phyloP scores from a whole-genome alignment of 2,888 invertebrate genomes.

The Ophion costatus region DNA sequence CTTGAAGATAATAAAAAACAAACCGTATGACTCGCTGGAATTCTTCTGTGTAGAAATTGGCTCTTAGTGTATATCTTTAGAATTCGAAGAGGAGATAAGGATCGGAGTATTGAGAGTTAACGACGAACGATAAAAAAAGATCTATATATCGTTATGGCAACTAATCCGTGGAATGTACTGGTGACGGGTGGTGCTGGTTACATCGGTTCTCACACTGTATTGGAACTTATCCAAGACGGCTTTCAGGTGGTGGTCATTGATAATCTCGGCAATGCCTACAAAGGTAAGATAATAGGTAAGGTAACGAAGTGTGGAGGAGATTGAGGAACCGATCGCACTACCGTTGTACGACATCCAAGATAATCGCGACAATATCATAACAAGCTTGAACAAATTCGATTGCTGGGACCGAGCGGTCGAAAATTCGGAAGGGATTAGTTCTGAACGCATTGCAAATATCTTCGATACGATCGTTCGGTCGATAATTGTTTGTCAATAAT shows the following conservation, averaged over 20 bases:
- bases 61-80: slow-evolving; percentile 43
- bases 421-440: background rate
- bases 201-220: slow-evolving; percentile 96
- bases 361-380: background rate
- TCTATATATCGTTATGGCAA: slow-evolving; percentile 70
- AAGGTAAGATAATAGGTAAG: slow-evolving; percentile 86
- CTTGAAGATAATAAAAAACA: background rate
- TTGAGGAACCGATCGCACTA: background rate
- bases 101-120: slow-evolving; percentile 22
- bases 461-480: background rate
- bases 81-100: slow-evolving; percentile 44
- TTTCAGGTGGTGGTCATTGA: slow-evolving; percentile 94
- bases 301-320: background rate
- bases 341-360: slow-evolving; percentile 3
- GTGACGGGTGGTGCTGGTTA: slow-evolving; percentile 98
- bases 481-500: too few relatives aligned
- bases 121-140: slow-evolving; percentile 3
- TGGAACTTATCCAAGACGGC: slow-evolving; percentile 90
- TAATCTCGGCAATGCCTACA: slow-evolving; percentile 93
- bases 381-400: background rate
- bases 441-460: background rate
- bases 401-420: background rate
- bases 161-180: slow-evolving; percentile 85
- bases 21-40: slow-evolving; percentile 13
- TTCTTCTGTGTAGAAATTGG: slow-evolving; percentile 54